These are phyloP conservation scores for Galbula dea DNA, from an alignment of 2,113 vertebrate genomes.

Conservation along the genomic window DNA sequence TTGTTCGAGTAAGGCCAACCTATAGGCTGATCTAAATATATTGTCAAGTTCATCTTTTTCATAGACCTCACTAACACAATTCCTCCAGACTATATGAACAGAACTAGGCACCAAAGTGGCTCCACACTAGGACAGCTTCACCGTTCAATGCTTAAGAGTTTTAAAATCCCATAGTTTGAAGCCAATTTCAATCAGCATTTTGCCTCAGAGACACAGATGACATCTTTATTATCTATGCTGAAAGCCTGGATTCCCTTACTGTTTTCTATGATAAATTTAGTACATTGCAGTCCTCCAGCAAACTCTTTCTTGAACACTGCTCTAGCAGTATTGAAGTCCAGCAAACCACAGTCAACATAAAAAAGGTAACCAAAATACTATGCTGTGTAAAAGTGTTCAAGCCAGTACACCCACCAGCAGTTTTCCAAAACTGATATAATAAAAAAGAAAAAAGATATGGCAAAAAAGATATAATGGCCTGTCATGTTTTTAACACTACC, in stretches of 20 bases:
- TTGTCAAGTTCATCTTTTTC: not conserved
- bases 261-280: not conserved
- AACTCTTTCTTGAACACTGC: not conserved
- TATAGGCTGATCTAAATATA: not conserved
- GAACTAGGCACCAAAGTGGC: not conserved
- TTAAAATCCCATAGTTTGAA: not conserved
- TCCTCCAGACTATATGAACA: not conserved
- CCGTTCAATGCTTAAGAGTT: rapidly evolving
- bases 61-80: rapidly evolving
- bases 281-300: not conserved
- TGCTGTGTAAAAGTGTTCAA: not conserved
- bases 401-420: not conserved
- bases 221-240: not conserved
- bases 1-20: not conserved
- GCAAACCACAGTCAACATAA: not conserved
- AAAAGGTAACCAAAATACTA: not conserved
- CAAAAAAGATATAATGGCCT: not conserved
- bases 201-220: not conserved
- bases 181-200: not conserved
- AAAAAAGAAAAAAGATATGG: too few relatives aligned
- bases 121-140: not conserved
- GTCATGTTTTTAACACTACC: not conserved
- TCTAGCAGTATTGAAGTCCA: not conserved
- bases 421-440: not conserved
- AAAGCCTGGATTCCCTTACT: not conserved